Evolutionary conservation across 2,797 vertebrate species (phyloP).

Genomic region (Danio aesculapii): DNA sequence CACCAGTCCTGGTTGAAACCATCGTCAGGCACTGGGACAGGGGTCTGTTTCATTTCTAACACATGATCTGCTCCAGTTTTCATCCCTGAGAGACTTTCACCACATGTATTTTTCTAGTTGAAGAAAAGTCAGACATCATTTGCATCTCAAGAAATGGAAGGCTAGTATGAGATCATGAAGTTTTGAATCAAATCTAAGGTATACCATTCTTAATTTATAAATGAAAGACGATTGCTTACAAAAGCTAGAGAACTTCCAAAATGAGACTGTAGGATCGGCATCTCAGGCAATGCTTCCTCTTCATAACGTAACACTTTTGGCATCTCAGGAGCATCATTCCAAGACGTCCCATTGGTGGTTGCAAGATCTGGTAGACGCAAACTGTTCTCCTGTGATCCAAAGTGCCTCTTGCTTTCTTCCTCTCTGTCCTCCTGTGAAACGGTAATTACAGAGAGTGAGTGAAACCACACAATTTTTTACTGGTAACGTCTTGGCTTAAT

Average conservation of each 20-base stretch:
- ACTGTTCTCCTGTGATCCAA: slow-evolving; percentile 36
- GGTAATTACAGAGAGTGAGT: not conserved
- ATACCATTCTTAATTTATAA: not conserved
- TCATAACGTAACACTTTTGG: slow-evolving; percentile 43
- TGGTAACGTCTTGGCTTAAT: not conserved
- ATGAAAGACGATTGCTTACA: slow-evolving; percentile 62
- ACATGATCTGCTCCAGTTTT: slow-evolving; percentile 39
- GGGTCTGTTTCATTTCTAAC: slow-evolving; percentile 26
- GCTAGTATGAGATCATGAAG: not conserved
- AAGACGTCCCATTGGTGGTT: slow-evolving; percentile 19
- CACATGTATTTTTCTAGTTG: slow-evolving; percentile 11
- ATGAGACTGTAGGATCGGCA: slow-evolving; percentile 74
- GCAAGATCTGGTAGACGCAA: slow-evolving; percentile 31
- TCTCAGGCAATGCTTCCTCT: slow-evolving; percentile 67
- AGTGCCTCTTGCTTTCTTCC: not conserved
- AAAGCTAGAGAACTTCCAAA: slow-evolving; percentile 67
- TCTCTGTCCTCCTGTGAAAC: slow-evolving; percentile 55
- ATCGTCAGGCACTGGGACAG: slow-evolving; percentile 58
- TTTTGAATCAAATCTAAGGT: not conserved
- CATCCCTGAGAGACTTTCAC: slow-evolving; percentile 7
- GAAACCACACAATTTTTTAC: not conserved
- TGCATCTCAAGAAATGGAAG: not conserved
- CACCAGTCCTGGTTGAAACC: slow-evolving; percentile 72
- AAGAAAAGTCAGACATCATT: not conserved
- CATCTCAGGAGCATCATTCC: slow-evolving; percentile 59